phyloP scores from a whole-genome alignment of 2,113 vertebrate species.

The Campylorhamphus procurvoides region DNA sequence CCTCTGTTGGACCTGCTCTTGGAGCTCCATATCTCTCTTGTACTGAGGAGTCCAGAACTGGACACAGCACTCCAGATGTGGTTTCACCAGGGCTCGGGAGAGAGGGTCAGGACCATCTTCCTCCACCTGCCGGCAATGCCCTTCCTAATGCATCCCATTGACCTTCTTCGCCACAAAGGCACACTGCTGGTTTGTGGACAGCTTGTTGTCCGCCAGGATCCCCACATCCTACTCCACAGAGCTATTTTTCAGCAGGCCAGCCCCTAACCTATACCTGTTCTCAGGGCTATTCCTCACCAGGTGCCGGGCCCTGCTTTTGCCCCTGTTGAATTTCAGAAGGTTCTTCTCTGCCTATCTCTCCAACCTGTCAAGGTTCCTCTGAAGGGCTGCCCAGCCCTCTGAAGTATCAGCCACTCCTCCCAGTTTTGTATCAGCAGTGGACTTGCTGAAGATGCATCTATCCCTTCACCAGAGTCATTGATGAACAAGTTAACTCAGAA shows the following conservation, averaged over 20 bases:
- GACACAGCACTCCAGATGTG: not conserved
- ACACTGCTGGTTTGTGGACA: not conserved
- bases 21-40: not conserved
- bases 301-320: not conserved
- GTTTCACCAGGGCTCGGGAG: not conserved
- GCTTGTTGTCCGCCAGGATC: not conserved
- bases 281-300: not conserved
- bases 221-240: not conserved
- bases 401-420: rapidly evolving
- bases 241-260: not conserved
- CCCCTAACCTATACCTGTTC: rapidly evolving
- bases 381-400: not conserved
- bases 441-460: not conserved
- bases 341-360: not conserved
- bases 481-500: not conserved
- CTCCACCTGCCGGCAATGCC: not conserved
- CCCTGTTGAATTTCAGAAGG: not conserved
- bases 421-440: not conserved
- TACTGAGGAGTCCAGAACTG: not conserved
- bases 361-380: not conserved
- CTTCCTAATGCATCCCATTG: not conserved
- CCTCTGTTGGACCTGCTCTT: not conserved
- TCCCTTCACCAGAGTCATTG: not conserved
- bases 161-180: not conserved
- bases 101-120: not conserved